Percentiles rank a stretch among this genome's conserved stretches.
Conservation (phyloP, 2,113 vertebrate species). For the Osmerus mordax region DNA sequence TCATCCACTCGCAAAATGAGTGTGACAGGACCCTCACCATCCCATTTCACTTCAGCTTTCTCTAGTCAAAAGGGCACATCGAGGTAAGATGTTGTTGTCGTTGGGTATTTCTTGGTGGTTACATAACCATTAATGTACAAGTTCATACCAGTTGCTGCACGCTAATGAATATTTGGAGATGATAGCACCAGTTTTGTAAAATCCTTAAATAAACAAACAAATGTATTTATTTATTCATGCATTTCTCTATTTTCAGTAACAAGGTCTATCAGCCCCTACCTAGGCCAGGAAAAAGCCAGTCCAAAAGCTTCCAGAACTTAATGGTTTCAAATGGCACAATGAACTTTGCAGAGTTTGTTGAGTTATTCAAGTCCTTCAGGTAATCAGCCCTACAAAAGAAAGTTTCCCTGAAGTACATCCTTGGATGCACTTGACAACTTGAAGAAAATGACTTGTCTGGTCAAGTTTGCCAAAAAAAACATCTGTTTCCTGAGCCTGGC, state of each 20-base stretch:
- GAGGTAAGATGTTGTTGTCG: too few relatives aligned
- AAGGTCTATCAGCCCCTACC: slow-evolving; percentile 82
- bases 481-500: too few relatives aligned
- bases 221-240: not conserved
- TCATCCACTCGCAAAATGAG: slow-evolving; percentile 73
- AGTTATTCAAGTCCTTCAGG: slow-evolving; percentile 99
- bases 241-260: slow-evolving; percentile 85
- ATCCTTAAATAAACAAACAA: not conserved
- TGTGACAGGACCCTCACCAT: not conserved
- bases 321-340: slow-evolving; percentile 96
- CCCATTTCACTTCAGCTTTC: too few relatives aligned
- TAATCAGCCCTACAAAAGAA: slow-evolving; percentile 45
- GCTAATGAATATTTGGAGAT: too few relatives aligned
- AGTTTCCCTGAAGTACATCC: too few relatives aligned
- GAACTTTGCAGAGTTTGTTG: slow-evolving; percentile 96
- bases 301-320: slow-evolving; percentile 93
- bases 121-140: too few relatives aligned
- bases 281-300: slow-evolving; percentile 86
- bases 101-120: too few relatives aligned
- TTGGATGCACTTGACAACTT: too few relatives aligned
- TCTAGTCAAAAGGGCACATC: not conserved
- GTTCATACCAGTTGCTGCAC: too few relatives aligned
- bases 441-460: too few relatives aligned
- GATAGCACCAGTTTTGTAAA: too few relatives aligned
- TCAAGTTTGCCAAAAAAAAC: too few relatives aligned